Percentiles rank a stretch among this genome's conserved stretches.
phyloP scores from a whole-genome alignment of 37 sponge, comb jelly and placozoan species.

The Lycopodina hypogea region DNA sequence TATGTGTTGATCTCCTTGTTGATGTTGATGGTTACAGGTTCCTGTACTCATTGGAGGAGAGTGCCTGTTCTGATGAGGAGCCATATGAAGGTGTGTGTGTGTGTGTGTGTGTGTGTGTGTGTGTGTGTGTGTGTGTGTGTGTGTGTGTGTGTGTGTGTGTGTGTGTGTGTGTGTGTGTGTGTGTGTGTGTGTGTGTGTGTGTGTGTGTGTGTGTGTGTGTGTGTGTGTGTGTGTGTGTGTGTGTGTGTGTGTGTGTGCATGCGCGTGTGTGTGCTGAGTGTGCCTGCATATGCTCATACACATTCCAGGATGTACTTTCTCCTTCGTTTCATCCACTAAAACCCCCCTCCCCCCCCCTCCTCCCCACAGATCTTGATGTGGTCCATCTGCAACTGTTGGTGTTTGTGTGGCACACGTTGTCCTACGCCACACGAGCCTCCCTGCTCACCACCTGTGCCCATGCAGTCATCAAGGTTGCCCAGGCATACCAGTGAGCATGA shows the following conservation, averaged over 20 bases:
- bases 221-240: no score
- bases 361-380: slow-evolving; percentile 55
- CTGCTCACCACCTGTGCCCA: slow-evolving; percentile 49
- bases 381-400: slow-evolving; percentile 57
- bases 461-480: slow-evolving; percentile 47
- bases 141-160: background rate
- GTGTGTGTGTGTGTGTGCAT: no score
- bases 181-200: background rate
- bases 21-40: slow-evolving; percentile 55
- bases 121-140: background rate
- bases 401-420: slow-evolving; percentile 73
- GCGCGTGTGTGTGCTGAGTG: no score
- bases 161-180: background rate
- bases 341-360: background rate
- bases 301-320: no score
- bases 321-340: background rate
- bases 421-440: slow-evolving; percentile 18
- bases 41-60: slow-evolving; percentile 53
- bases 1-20: no score
- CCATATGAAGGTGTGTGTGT: slow-evolving; percentile 50
- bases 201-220: background rate
- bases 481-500: slow-evolving; percentile 34
- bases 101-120: background rate
- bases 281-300: no score
- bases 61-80: slow-evolving; percentile 53